phyloP scores from a whole-genome alignment of 2,888 invertebrate genomes.

The Lycia hirtaria region DNA sequence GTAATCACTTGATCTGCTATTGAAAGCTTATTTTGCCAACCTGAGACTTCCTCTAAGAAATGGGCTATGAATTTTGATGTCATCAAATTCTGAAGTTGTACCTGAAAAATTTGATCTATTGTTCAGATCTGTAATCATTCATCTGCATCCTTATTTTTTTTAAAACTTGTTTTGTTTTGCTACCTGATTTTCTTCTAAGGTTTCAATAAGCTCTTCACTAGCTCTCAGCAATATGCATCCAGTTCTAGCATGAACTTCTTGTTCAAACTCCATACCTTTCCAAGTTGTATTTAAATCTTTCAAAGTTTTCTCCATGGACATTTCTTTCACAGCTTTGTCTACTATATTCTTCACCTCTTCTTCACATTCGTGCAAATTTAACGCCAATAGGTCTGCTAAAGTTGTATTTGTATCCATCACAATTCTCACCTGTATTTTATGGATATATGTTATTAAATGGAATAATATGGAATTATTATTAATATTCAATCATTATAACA shows the following conservation, averaged over 20 bases:
- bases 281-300: conserved; percentile 96
- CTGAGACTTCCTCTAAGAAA: conserved; percentile 96
- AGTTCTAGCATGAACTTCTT: conserved; percentile 95
- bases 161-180: neutral
- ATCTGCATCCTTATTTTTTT: neutral
- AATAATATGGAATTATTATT: neutral
- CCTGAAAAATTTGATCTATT: conserved; percentile 76
- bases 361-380: conserved; percentile 98
- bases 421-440: conserved; percentile 90
- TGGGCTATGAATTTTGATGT: conserved; percentile 98
- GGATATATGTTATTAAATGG: conserved; percentile 4
- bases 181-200: conserved; percentile 98
- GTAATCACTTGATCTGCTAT: conserved; percentile 97
- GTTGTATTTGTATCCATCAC: conserved; percentile 97
- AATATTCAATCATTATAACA: no score
- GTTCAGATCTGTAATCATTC: neutral
- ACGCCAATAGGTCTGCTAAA: conserved; percentile 94
- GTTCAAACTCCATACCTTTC: conserved; percentile 96
- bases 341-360: conserved; percentile 99
- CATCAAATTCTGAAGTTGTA: conserved; percentile 97
- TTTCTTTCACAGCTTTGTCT: conserved; percentile 99
- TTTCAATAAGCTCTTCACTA: conserved; percentile 98
- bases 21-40: conserved; percentile 96
- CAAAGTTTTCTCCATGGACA: conserved; percentile 98
- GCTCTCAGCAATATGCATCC: conserved; percentile 94